Conservation (phyloP, 2,888 invertebrate species). For the Lumbricus terrestris region DNA sequence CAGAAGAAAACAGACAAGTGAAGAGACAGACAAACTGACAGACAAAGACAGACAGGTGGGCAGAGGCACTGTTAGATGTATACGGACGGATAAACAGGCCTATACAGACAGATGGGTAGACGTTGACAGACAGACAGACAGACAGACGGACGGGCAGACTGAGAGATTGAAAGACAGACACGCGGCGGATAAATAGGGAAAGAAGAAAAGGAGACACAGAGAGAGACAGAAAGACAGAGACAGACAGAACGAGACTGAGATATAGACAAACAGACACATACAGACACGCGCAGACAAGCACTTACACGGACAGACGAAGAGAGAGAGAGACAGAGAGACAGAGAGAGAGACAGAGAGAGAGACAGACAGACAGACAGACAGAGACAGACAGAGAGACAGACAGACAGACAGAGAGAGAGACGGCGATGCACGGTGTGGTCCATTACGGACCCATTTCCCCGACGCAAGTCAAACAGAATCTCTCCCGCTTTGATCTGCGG, state of each 20-base stretch:
- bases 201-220: too few relatives aligned
- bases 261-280: neutral
- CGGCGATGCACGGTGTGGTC: neutral
- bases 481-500: neutral
- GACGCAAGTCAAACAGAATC: conserved; percentile 9
- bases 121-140: too few relatives aligned
- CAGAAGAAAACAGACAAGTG: neutral
- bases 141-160: too few relatives aligned
- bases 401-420: neutral
- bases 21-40: neutral
- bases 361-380: neutral
- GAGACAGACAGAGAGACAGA: neutral
- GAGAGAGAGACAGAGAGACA: neutral
- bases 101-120: too few relatives aligned
- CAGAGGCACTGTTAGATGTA: too few relatives aligned
- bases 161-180: too few relatives aligned
- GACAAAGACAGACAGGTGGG: neutral
- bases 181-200: too few relatives aligned
- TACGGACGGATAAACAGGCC: neutral
- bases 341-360: neutral
- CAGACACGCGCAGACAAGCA: neutral
- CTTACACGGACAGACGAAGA: neutral
- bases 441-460: neutral
- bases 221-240: neutral
- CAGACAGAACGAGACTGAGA: neutral